Percentiles rank a stretch among this genome's conserved stretches.
phyloP scores from a whole-genome alignment of 2,888 invertebrate genomes.

The Amphipyra berbera region DNA sequence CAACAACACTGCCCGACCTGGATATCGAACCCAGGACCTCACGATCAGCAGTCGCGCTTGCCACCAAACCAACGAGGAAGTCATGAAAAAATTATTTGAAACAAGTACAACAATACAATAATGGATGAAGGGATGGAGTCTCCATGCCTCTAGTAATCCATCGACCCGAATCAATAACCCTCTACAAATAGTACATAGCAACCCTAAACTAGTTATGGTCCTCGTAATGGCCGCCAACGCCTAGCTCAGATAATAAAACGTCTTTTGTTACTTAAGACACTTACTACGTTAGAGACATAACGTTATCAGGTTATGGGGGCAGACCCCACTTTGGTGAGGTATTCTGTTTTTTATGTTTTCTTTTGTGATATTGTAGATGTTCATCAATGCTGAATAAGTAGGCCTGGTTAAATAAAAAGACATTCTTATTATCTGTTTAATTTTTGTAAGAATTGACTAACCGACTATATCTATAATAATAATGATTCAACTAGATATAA shows the following conservation, averaged over 20 bases:
- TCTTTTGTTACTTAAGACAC: conserved; percentile 49
- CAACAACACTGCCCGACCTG: too few species aligned
- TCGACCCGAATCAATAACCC: conserved; percentile 53
- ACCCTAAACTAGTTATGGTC: conserved; percentile 64
- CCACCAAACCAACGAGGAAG: too few species aligned
- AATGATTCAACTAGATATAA: too few species aligned
- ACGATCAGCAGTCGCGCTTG: too few species aligned
- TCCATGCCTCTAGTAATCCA: conserved; percentile 9
- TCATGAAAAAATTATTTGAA: too few species aligned
- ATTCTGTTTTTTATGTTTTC: conserved; percentile 20
- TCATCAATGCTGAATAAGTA: too few species aligned
- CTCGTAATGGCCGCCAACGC: conserved; percentile 68
- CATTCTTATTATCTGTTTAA: too few species aligned
- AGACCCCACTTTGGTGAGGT: conserved; percentile 4
- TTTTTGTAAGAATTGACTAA: too few species aligned
- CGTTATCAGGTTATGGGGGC: conserved; percentile 29
- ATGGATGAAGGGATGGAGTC: conserved; percentile 12
- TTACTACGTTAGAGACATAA: conserved; percentile 16
- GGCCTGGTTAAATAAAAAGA: too few species aligned
- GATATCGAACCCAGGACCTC: too few species aligned
- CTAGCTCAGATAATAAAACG: conserved; percentile 73
- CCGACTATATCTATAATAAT: too few species aligned
- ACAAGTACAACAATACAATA: conserved; percentile 9
- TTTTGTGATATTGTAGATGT: neutral
- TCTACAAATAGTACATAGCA: conserved; percentile 43